Conservation (phyloP, 2,113 vertebrate species). For the Sapajus apella region DNA sequence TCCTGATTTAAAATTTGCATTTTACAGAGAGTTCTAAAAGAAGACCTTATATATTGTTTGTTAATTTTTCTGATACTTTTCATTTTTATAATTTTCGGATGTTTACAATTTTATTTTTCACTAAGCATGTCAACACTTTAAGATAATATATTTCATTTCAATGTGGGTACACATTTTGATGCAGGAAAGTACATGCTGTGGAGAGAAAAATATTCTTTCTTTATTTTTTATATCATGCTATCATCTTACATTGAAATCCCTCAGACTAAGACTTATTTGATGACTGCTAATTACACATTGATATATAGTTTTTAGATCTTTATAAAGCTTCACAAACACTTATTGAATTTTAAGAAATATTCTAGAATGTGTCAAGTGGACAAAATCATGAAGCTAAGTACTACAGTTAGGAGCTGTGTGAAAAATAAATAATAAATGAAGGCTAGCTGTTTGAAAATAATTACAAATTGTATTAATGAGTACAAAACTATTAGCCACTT, state of each 20-base stretch:
- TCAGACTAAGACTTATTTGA: neutral
- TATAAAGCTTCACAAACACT: conserved; percentile 11
- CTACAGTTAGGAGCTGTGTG: neutral
- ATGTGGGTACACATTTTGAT: neutral
- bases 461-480: neutral
- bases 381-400: neutral
- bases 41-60: neutral
- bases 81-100: neutral
- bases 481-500: neutral
- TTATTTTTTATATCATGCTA: neutral
- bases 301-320: conserved; percentile 39
- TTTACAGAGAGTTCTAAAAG: neutral
- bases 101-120: neutral
- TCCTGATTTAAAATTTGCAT: neutral
- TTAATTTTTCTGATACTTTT: neutral
- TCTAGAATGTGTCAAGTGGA: conserved; percentile 29
- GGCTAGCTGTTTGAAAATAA: neutral
- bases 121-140: neutral
- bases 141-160: neutral
- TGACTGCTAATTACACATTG: conserved; percentile 53
- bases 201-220: neutral
- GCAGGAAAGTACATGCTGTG: neutral
- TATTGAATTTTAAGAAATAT: neutral
- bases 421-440: neutral
- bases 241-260: neutral